Percentiles rank a stretch among this genome's conserved stretches.
These are phyloP conservation scores for Leptinotarsa haldemani DNA, from an alignment of 2,888 invertebrate genomes.

Conservation along the genomic window DNA sequence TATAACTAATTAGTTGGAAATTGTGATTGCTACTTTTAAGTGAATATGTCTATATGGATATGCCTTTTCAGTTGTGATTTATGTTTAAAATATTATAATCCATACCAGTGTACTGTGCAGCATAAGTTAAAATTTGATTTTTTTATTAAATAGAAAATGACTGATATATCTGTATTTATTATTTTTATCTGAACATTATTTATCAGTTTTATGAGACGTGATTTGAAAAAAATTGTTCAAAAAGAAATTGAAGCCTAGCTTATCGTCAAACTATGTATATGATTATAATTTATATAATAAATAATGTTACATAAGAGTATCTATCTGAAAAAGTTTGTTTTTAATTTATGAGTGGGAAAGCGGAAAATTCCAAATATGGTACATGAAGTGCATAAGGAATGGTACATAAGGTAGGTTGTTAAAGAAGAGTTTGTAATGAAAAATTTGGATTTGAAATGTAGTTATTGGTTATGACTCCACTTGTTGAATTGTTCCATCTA, in stretches of 20 bases:
- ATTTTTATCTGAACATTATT: slow-evolving; percentile 15
- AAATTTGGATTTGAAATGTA: too few relatives aligned
- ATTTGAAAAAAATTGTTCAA: slow-evolving; percentile 7
- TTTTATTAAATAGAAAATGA: slow-evolving; percentile 30
- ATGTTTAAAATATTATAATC: slow-evolving; percentile 20
- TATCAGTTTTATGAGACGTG: not conserved
- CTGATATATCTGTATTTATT: slow-evolving; percentile 29
- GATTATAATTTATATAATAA: slow-evolving; percentile 41
- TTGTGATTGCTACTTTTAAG: slow-evolving; percentile 26
- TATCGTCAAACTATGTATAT: slow-evolving; percentile 39
- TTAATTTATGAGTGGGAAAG: not conserved
- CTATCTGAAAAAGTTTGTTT: not conserved
- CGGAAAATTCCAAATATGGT: not conserved
- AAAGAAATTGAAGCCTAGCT: slow-evolving; percentile 36
- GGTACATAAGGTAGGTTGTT: not conserved
- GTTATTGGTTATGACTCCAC: too few relatives aligned
- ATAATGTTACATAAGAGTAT: slow-evolving; percentile 37
- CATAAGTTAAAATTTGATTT: slow-evolving; percentile 28
- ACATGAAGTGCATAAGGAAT: not conserved
- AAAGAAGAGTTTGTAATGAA: not conserved
- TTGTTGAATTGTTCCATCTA: too few relatives aligned
- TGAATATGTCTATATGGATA: slow-evolving; percentile 12
- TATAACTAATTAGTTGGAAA: slow-evolving; percentile 28
- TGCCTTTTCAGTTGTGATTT: slow-evolving; percentile 20
- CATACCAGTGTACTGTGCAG: slow-evolving; percentile 31